phyloP scores from a whole-genome alignment of 2,888 invertebrate species.

The Cyclophora albipunctata region DNA sequence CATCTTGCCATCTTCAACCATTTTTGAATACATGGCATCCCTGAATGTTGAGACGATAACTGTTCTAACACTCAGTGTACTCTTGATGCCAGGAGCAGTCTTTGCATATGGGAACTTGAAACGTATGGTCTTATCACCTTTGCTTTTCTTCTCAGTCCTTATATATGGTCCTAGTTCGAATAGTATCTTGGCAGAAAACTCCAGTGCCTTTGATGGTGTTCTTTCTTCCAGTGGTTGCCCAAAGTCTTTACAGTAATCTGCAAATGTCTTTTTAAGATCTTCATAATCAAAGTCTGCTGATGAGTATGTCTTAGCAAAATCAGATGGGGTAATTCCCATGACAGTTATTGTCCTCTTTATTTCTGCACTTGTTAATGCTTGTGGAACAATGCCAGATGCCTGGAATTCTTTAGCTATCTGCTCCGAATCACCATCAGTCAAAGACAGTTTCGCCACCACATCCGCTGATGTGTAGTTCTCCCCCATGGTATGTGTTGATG shows the following conservation, averaged over 20 bases:
- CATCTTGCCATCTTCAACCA: neutral
- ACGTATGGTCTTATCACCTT: slow-evolving; percentile 1
- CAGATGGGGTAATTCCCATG: neutral
- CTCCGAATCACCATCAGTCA: too few relatives aligned
- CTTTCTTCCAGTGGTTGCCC: too few relatives aligned
- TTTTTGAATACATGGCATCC: neutral
- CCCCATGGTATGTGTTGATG: too few relatives aligned
- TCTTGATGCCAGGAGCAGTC: too few relatives aligned
- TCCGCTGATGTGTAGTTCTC: too few relatives aligned
- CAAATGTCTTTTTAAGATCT: neutral
- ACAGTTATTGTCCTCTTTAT: neutral
- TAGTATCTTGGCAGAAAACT: slow-evolving; percentile 1
- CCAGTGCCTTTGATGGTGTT: slow-evolving; percentile 8
- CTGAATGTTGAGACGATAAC: slow-evolving; percentile 1
- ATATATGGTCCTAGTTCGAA: slow-evolving; percentile 2
- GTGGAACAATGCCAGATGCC: too few relatives aligned
- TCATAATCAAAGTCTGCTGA: slow-evolving; percentile 1
- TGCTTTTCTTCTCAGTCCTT: slow-evolving; percentile 1
- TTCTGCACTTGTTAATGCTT: too few relatives aligned
- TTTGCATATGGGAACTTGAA: slow-evolving; percentile 1
- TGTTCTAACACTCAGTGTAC: neutral
- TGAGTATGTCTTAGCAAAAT: neutral
- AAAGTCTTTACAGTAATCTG: neutral
- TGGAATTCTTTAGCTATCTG: too few relatives aligned
- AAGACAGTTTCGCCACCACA: too few relatives aligned